phyloP scores from a whole-genome alignment of 2,797 vertebrate genomes.

The Alectoris magna region DNA sequence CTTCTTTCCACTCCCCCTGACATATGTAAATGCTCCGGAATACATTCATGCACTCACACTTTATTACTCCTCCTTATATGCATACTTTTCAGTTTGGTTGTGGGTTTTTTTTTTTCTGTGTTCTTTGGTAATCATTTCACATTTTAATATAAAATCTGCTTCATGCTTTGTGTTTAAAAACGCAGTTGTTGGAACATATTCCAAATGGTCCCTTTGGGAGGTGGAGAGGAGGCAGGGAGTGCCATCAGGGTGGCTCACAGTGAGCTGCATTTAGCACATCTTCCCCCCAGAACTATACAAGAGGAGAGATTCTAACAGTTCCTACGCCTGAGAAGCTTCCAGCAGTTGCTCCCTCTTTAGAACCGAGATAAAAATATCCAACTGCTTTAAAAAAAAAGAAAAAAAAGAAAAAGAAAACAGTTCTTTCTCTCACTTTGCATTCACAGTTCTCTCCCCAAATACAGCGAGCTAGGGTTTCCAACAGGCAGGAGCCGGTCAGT shows the following conservation, averaged over 20 bases:
- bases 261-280: not conserved
- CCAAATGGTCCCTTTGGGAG: not conserved
- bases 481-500: not conserved
- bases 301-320: not conserved
- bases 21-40: constrained; percentile 10
- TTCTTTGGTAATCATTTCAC: constrained; percentile 12
- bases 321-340: not conserved
- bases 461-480: accelerated
- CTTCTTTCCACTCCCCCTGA: constrained; percentile 42
- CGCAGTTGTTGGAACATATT: constrained; percentile 28
- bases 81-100: not conserved
- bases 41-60: not conserved
- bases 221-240: not conserved
- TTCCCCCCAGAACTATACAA: not conserved
- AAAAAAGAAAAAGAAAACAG: accelerated
- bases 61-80: constrained; percentile 22
- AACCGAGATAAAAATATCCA: not conserved
- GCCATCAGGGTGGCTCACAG: accelerated
- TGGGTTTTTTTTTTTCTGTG: not conserved
- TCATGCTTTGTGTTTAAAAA: constrained; percentile 29
- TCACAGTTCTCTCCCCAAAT: not conserved
- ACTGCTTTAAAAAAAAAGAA: not conserved
- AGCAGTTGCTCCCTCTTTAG: not conserved
- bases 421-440: not conserved
- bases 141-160: constrained; percentile 39